Conservation (phyloP, 92 coral and sea anemone genomes). For the Isaurus tuberculatus region DNA sequence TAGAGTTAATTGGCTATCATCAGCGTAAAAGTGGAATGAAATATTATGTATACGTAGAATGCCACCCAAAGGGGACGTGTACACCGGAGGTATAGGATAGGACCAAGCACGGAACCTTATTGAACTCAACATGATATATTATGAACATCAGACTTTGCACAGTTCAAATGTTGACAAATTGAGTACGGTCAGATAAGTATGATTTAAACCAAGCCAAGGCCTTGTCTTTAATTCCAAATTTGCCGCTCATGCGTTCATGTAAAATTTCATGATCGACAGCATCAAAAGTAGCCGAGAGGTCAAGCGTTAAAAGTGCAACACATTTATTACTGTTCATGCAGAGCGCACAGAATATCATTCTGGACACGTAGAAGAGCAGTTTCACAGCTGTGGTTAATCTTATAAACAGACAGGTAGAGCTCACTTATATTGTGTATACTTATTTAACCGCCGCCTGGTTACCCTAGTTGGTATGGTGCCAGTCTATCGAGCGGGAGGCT, state of each 20-base stretch:
- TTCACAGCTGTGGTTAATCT: background rate
- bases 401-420: background rate
- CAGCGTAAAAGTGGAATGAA: background rate
- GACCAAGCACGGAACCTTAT: slow-evolving; percentile 19
- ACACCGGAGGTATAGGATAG: slow-evolving; percentile 21
- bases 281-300: too few relatives aligned
- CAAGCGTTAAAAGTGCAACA: too few relatives aligned
- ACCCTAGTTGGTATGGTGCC: too few relatives aligned
- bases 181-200: slow-evolving; percentile 18
- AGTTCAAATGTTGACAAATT: slow-evolving; percentile 16
- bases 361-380: background rate
- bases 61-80: slow-evolving; percentile 25
- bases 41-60: background rate
- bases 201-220: slow-evolving; percentile 23
- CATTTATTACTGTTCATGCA: background rate
- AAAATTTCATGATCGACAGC: slow-evolving; percentile 32
- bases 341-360: too few relatives aligned
- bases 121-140: slow-evolving; percentile 16
- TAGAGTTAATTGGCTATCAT: background rate
- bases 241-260: slow-evolving; percentile 6
- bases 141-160: background rate
- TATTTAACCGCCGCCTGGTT: too few relatives aligned
- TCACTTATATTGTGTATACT: background rate
- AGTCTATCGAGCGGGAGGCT: too few relatives aligned
- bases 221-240: slow-evolving; percentile 31